Base-by-base conservation (phyloP, 2,888 invertebrate genomes). In the Dioctria rufipes region DNA sequence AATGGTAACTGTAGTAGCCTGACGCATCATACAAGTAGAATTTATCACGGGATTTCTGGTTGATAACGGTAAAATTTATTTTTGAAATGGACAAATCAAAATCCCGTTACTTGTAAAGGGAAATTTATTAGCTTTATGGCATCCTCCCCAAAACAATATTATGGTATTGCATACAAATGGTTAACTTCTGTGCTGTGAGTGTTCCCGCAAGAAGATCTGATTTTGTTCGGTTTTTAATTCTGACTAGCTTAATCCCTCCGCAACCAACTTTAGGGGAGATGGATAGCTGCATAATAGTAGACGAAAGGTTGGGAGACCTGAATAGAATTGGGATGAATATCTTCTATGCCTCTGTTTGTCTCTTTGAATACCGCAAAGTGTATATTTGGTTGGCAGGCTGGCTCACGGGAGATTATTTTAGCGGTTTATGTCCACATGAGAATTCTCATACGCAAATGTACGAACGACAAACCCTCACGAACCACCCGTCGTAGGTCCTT, bases 81-180 rank as follows among this genome's bases (percentile, higher is more conserved):
- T 78, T 78, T 78, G 49, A 66, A 78, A 78, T 78, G 78, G 78
- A 78, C 78, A 66, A 78, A 78, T 78, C 78, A 65, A 78, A 78
- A 78, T 63, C 65, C 66, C 66, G 66, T 78, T 78, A 78, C 54
- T 78, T 78, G 54, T 46, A 42, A 9, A 51, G 54, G 66, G 54
- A 78, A 66, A 66, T 78, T 78, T 77, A 77, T 77, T 77, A 77
- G 63, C 49, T 40, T 42, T 42, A 40, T 60, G 60, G 40, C 51
- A 69, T 69, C 37, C 39, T 11, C 54, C 54, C 54, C 54, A 54
- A 54, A 11, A 25, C 25, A 25, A 25, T 25, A 25, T 25, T 25
- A 25, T 25, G 0, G 25, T 25, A 25, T 25, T 25, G 54, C 54
- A 54, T 54, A n/a, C 6, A 54, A 54, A 54, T 54, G 54, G 6